Base-by-base conservation (phyloP, 2,888 invertebrate genomes). In the Teleiodes luculella region DNA sequence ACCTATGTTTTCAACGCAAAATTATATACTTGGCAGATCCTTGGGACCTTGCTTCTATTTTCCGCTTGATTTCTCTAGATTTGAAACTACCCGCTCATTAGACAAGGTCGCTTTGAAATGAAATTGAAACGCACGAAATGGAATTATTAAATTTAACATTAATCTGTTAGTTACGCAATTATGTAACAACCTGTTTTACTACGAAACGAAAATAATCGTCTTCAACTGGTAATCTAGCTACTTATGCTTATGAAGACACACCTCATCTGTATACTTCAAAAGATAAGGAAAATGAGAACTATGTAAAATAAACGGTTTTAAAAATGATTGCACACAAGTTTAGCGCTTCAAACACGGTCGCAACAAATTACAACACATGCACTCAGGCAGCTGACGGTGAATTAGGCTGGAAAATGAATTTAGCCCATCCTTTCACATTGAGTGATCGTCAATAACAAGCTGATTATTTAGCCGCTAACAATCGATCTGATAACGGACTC, bases 321-420 rank as follows among this genome's bases (percentile, higher is more conserved):
- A 39, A n/a, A 65, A 66, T 67, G 70, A 60, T 57, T 49, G 64
- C 61, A 70, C 74, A 71, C 63, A 65, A 70, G 24, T 24, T 74
- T 71, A 63, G 67, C 71, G 66, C 70, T 71, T 72, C 66, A 66
- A 72, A 68, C 62, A 61, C 60, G 61, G 66, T 71, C 64, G 77
- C 75, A 77, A 77, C 72, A 67, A 72, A 73, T 80, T 78, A 72
- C 78, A 70, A 70, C 73, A 78, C 59, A 62, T 64, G 68, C 57
- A 58, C 60, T 54, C 58, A 58, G 66, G 73, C 70, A 66, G 67
- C 67, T 67, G 74, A 66, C 64, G 72, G 79, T 70, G 77, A 83
- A 85, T 76, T 78, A 76, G 84, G 80, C 69, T 73, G 85, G 80
- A 85, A 85, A 84, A 78, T 78, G 68, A 69, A 72, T 68, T 69